Conservation (phyloP, 2,888 invertebrate species). For the Rhyacophila evoluta region DNA sequence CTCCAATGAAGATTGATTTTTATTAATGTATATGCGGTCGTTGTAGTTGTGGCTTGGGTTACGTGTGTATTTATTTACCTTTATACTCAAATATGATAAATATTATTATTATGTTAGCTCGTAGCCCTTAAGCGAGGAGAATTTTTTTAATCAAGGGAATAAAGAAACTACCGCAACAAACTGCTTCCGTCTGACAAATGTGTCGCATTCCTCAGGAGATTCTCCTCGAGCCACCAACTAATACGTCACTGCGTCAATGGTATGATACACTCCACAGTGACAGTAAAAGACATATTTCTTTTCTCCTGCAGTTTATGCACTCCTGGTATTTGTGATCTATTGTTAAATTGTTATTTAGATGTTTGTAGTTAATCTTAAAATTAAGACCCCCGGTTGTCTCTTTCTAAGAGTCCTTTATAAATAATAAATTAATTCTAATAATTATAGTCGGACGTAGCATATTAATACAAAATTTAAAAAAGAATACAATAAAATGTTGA, state of each 20-base stretch:
- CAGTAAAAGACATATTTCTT: background rate
- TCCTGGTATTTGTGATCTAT: background rate
- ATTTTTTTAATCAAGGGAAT: background rate
- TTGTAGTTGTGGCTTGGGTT: too few relatives aligned
- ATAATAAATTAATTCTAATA: too few relatives aligned
- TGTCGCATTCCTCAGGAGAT: conserved; percentile 38
- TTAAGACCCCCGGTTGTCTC: too few relatives aligned
- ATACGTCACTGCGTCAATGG: conserved; percentile 29
- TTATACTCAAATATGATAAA: too few relatives aligned
- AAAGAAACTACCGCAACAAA: conserved; percentile 31
- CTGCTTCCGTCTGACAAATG: conserved; percentile 41
- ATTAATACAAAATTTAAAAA: too few relatives aligned
- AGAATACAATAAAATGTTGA: too few relatives aligned
- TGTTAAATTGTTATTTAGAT: background rate
- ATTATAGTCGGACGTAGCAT: too few relatives aligned
- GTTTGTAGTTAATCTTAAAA: background rate
- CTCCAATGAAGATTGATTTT: too few relatives aligned
- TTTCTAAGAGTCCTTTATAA: too few relatives aligned
- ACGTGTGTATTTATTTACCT: too few relatives aligned
- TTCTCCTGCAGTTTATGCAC: background rate
- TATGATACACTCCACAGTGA: background rate
- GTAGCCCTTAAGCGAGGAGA: background rate
- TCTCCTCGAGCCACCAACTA: conserved; percentile 19
- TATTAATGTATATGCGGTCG: too few relatives aligned
- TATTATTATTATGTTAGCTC: background rate